These are phyloP conservation scores for Muntiacus muntjak DNA, from an alignment of 2,113 vertebrate species.

Conservation along the genomic window DNA sequence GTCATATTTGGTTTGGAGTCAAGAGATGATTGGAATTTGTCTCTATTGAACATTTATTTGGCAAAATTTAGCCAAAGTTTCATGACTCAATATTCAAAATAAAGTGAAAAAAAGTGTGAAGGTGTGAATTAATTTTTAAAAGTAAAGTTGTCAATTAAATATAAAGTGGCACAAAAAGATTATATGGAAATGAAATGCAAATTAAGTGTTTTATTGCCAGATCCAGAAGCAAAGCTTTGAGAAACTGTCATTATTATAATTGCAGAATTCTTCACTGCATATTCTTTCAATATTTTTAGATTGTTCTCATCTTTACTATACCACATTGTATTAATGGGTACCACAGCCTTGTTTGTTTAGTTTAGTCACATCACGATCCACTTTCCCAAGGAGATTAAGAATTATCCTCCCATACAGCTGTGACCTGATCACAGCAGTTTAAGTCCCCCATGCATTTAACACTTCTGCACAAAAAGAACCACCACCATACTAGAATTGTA, in stretches of 20 bases:
- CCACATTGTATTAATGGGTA: background rate
- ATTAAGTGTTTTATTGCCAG: background rate
- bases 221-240: constrained; percentile 8
- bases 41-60: background rate
- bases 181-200: constrained; percentile 3
- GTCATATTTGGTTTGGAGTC: background rate
- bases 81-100: background rate
- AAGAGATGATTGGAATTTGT: background rate
- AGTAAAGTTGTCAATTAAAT: background rate
- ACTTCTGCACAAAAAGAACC: background rate
- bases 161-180: background rate
- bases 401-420: background rate
- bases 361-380: background rate
- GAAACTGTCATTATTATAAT: background rate
- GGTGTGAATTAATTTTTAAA: background rate
- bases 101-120: background rate
- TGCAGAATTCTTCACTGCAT: background rate
- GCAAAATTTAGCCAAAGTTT: background rate
- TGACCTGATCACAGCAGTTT: background rate
- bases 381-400: background rate
- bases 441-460: background rate
- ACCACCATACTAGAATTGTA: background rate
- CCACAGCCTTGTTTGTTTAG: background rate
- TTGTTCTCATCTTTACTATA: background rate
- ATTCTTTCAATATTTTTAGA: background rate